Evolutionary conservation across 1,140 invertebrate species (phyloP), one percentile per base, ranked within the genome.

Genomic region (Littorina saxatilis): DNA sequence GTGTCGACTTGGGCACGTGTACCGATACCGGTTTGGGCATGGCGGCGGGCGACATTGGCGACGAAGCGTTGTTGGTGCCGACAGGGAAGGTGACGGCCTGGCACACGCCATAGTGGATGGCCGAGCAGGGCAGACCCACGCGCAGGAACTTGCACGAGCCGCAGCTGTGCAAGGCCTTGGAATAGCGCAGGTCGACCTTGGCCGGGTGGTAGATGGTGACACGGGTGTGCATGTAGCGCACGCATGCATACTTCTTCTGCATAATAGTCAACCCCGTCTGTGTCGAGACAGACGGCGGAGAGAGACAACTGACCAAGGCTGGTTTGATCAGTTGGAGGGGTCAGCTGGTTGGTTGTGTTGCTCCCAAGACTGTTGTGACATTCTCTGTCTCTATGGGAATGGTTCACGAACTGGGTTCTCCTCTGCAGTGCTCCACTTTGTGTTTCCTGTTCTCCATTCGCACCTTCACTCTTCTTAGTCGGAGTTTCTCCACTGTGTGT

Each of bases 101-200:
- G 74, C 94, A 94, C 83, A 94, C 92, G 15, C 94, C 94, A 84
- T 94, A 94, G 85, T 94, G 94, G n/a, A 94, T 92, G 23, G 94
- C 93, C 78, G 91, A 91, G 84, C 94, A 94, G 11, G 84, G 84
- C 3, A 83, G 73, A 7, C 83, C 82, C 84, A 37, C 68, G 78
- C 72, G 83, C 81, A 80, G 83, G 78, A 83, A 76, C 74, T 23
- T 79, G 76, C 83, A 88, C 87, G 87, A 92, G 88, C 87, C 92
- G 58, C 93, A 92, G 83, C 92, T 93, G 88, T 94, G 94, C 9
- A 94, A 90, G 5, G 93, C 92, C 3, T 94, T 92, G 66, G 91
- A 88, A 81, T 93, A 92, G 40, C 92, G 88, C 40, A 93, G 87
- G 85, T 94, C 93, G 11, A 93, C 91, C 37, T 90, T 85, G 79